phyloP scores from a whole-genome alignment of 1,140 invertebrate genomes.

The Paralvinella palmiformis region DNA sequence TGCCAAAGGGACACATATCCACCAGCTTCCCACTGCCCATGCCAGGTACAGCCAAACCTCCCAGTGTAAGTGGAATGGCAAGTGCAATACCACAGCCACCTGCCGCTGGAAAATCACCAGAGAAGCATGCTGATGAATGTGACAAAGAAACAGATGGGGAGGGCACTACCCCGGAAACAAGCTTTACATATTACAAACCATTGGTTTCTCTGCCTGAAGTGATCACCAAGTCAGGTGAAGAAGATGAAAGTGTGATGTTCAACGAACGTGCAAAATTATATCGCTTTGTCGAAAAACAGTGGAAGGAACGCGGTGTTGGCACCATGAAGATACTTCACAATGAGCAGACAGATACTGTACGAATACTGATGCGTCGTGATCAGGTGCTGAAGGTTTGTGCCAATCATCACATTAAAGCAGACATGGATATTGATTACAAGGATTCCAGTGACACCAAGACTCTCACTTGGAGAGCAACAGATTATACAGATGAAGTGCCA shows the following conservation, averaged over 20 bases:
- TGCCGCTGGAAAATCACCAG: no score
- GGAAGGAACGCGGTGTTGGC: slow-evolving; percentile 85
- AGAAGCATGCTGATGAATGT: no score
- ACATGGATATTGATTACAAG: slow-evolving; percentile 27
- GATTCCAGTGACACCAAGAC: slow-evolving; percentile 2
- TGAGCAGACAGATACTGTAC: slow-evolving; percentile 62
- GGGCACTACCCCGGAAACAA: no score
- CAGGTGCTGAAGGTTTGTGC: slow-evolving; percentile 83
- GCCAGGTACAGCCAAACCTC: no score
- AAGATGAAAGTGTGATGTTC: no score
- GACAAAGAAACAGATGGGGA: no score
- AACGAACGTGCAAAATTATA: slow-evolving; percentile 69
- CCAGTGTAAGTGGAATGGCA: no score
- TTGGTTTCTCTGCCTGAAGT: slow-evolving; percentile 73
- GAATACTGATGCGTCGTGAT: slow-evolving; percentile 77
- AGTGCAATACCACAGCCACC: no score
- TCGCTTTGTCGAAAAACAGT: slow-evolving; percentile 68
- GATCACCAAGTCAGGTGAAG: no score
- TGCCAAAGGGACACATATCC: no score
- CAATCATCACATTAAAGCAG: slow-evolving; percentile 66
- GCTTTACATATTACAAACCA: no score
- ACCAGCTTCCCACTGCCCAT: no score
- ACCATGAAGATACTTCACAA: slow-evolving; percentile 76
- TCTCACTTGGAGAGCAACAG: slow-evolving; percentile 34
- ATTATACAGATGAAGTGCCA: slow-evolving; percentile 76